These are phyloP conservation scores for Phaenicophaeus curvirostris DNA, from an alignment of 2,797 vertebrate genomes.

Conservation along the genomic window DNA sequence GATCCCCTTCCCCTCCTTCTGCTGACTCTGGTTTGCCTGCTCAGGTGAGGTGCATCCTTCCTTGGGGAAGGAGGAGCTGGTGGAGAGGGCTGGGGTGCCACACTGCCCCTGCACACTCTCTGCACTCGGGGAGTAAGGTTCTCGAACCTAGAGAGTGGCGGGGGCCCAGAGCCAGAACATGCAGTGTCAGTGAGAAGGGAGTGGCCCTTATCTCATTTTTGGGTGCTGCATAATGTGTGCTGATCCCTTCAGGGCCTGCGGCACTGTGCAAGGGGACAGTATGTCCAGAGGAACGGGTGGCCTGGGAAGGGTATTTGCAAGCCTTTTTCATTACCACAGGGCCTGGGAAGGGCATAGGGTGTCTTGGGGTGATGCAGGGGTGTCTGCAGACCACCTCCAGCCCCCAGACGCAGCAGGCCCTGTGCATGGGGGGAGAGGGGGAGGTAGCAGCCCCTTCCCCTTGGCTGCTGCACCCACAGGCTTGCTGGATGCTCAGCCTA, in stretches of 20 bases:
- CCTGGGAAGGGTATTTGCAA: neutral
- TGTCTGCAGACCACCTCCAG: neutral
- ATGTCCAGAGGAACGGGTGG: neutral
- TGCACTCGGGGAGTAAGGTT: accelerated
- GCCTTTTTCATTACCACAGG: neutral
- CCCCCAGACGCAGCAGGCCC: neutral
- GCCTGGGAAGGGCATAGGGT: neutral
- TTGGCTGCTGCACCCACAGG: neutral
- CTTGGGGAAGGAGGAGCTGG: neutral
- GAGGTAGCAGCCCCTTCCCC: neutral
- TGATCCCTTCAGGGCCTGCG: neutral
- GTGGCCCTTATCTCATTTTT: neutral
- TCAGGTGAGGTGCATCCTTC: neutral
- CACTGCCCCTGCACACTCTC: accelerated
- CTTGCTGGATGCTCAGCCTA: neutral
- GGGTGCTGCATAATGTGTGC: neutral
- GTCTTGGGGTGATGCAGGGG: neutral
- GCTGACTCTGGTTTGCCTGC: neutral
- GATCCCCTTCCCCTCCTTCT: neutral
- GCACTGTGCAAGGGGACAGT: neutral
- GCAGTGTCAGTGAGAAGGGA: neutral
- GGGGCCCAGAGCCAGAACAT: neutral
- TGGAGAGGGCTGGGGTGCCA: neutral
- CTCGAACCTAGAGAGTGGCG: neutral
- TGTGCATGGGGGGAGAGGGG: no score